Conservation (phyloP, 2,888 invertebrate species). For the Drosophila paranaensis region DNA sequence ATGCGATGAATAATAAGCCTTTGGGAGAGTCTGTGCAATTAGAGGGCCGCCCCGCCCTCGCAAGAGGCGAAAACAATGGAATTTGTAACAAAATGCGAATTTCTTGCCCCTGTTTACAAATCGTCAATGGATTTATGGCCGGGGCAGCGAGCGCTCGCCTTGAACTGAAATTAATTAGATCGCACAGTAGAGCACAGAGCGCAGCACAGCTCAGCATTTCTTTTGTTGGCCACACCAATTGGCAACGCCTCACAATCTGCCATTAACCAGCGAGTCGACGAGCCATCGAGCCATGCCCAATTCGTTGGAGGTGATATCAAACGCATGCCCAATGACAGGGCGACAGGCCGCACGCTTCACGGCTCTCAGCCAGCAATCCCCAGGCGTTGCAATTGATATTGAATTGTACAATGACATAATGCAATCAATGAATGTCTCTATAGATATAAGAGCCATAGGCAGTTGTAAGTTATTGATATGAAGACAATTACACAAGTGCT, state of each 20-base stretch:
- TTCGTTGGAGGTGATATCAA: conserved; percentile 48
- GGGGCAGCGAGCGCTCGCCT: conserved; percentile 49
- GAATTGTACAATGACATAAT: conserved; percentile 21
- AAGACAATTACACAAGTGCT: not conserved
- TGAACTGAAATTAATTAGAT: conserved; percentile 79
- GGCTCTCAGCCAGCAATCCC: conserved; percentile 23
- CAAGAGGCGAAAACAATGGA: conserved; percentile 56
- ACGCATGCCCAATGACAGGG: conserved; percentile 11
- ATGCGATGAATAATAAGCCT: conserved; percentile 66
- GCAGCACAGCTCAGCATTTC: conserved; percentile 65
- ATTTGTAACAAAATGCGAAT: conserved; percentile 77
- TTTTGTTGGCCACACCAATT: conserved; percentile 67
- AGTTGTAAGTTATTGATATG: not conserved
- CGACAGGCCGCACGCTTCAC: conserved; percentile 44
- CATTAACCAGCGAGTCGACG: conserved; percentile 43
- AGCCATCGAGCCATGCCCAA: conserved; percentile 60
- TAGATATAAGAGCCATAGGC: not conserved
- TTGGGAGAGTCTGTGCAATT: conserved; percentile 55
- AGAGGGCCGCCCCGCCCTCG: conserved; percentile 23
- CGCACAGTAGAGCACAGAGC: conserved; percentile 22
- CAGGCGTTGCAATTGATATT: conserved; percentile 62
- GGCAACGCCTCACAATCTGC: conserved; percentile 62
- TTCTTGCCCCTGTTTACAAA: conserved; percentile 57
- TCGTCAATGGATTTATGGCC: conserved; percentile 65
- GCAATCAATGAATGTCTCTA: conserved; percentile 1